Conservation (phyloP, 2,797 vertebrate species). For the Falco novaeseelandiae region DNA sequence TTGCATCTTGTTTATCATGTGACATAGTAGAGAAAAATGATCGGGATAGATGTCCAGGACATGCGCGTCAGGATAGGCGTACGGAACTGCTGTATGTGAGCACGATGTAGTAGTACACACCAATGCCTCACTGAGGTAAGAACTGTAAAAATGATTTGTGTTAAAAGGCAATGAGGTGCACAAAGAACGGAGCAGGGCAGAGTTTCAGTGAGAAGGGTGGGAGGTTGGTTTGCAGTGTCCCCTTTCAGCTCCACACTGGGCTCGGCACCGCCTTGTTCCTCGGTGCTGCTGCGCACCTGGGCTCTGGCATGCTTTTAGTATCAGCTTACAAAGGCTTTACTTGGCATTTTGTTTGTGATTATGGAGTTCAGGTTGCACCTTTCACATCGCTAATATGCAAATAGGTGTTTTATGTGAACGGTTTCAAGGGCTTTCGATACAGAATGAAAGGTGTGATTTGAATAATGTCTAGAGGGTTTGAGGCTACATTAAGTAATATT, state of each 20-base stretch:
- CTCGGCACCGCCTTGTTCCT: too few species aligned
- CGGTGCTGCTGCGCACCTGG: accelerated
- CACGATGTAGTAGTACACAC: accelerated
- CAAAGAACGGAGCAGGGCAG: accelerated
- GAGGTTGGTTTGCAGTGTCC: accelerated
- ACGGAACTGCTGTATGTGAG: neutral
- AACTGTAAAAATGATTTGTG: neutral
- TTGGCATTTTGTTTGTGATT: neutral
- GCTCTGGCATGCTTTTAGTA: accelerated
- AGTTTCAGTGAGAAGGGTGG: accelerated
- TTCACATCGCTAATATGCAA: neutral
- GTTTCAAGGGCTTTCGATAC: neutral
- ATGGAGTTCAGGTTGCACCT: neutral
- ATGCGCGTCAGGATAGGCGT: too few species aligned
- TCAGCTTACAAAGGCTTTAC: neutral
- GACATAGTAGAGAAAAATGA: neutral
- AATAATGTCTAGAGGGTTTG: neutral
- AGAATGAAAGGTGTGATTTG: neutral
- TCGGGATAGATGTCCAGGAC: too few species aligned
- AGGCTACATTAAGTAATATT: neutral
- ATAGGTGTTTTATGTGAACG: neutral
- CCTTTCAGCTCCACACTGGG: accelerated
- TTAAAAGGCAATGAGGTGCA: neutral
- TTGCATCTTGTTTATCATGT: neutral
- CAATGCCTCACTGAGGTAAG: neutral